A percentile compares a stretch with the other conserved stretches of the same genome.
These are phyloP conservation scores for Apodemus agrarius DNA, from an alignment of 2,797 vertebrate species.

Conservation along the genomic window DNA sequence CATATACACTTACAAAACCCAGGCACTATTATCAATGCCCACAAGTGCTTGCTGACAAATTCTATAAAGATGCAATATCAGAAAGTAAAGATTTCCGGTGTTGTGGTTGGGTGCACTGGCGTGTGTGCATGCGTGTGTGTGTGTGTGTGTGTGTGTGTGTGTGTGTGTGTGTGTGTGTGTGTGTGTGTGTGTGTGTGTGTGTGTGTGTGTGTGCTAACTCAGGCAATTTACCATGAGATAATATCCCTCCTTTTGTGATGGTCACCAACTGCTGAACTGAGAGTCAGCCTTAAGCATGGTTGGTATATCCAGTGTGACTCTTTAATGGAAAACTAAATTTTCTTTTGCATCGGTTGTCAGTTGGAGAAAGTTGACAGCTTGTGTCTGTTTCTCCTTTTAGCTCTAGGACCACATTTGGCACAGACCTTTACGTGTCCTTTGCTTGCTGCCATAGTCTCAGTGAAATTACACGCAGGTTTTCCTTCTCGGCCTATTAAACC, in stretches of 20 bases:
- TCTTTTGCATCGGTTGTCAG: neutral
- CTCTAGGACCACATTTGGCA: neutral
- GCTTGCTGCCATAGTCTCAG: neutral
- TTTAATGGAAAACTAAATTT: neutral
- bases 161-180: rapidly evolving
- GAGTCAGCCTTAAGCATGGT: neutral
- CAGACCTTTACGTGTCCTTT: neutral
- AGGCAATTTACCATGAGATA: neutral
- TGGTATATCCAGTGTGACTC: neutral
- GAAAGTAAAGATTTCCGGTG: too few species aligned
- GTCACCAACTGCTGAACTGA: neutral
- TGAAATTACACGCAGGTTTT: neutral
- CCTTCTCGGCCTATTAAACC: neutral
- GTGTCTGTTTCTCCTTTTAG: neutral
- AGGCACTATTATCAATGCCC: too few species aligned
- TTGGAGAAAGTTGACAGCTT: neutral
- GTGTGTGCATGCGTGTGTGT: too few species aligned
- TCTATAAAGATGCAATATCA: neutral
- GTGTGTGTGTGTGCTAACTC: neutral
- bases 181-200: rapidly evolving
- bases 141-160: too few species aligned
- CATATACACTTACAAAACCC: too few species aligned
- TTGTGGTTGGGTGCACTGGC: too few species aligned
- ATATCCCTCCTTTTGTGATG: neutral
- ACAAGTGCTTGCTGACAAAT: too few species aligned